Evolutionary conservation across 30 jellyfish, hydroid and myxozoan species (phyloP), one percentile per base, ranked within the genome.

Genomic region (Pelagia noctiluca): DNA sequence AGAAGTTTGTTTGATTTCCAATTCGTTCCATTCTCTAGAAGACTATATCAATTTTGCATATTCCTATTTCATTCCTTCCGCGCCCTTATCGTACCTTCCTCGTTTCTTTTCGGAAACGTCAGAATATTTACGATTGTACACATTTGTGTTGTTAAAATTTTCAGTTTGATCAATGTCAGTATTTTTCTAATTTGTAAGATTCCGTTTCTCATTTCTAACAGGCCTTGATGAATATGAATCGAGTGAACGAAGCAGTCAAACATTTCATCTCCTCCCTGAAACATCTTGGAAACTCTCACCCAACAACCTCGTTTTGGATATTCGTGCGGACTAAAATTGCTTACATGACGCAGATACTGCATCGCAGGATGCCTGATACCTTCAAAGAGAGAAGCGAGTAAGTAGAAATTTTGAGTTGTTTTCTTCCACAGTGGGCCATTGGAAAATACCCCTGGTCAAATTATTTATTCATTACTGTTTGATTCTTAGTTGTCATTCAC

Each of bases 321-420:
- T 4, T 50, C 72, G 29, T 65, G 3, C 47, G 96, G 42, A 93
- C 98, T n/a, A n/a, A 23, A 16, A 72, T 80, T 0, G 98, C 98
- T 2, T 81, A 64, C 82, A 86, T 93, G 91, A 94, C 93, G 16
- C 98, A 93, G 69, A 83, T 87, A 0, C 89, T 93, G 65, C 98
- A 93, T 48, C 93, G 84, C 1, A 87, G 62, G 71, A 93, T 93
- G 98, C 98, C 97, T 22, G 97, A 96, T 42, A 96, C 93, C 1
- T 93, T 93, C 63, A 70, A 63, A 61, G 98, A 93, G 60, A 87
- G 88, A 47, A 60, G 80, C 61, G 89, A 92, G 97, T 86, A 62
- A 23, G 97, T 50, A 11, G 7, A 3, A 57, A 5, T 23, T 50
- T 8, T 0, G 16, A 35, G 13, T 21, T 0, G 37, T 10, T 73